Conservation (phyloP, 2,113 vertebrate species). For the Numenius arquata region DNA sequence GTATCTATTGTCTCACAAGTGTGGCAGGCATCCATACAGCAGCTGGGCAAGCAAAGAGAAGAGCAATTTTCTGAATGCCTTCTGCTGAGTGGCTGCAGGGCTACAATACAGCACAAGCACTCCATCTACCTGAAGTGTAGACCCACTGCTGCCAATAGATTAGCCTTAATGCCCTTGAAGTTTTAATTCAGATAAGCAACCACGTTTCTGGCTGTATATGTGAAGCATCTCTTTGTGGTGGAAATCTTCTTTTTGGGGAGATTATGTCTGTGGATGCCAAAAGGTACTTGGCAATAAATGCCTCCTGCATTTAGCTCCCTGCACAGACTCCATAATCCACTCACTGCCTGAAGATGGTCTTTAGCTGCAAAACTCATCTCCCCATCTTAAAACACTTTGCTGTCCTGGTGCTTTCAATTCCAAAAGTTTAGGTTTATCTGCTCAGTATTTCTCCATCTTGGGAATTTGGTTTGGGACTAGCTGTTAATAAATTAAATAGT, state of each 20-base stretch:
- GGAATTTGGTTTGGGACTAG: background rate
- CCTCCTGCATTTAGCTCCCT: background rate
- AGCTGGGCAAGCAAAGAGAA: background rate
- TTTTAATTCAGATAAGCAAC: background rate
- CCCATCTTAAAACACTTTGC: background rate
- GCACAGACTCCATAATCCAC: background rate
- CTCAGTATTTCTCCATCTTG: background rate
- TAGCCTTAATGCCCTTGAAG: background rate
- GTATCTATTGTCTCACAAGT: background rate
- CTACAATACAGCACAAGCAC: background rate
- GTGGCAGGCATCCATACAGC: background rate
- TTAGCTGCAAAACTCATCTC: background rate
- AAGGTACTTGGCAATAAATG: constrained; percentile 23
- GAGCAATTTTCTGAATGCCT: background rate
- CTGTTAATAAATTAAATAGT: constrained; percentile 17
- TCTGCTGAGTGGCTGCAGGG: background rate
- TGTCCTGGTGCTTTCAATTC: background rate
- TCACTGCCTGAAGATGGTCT: background rate
- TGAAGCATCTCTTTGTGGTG: background rate
- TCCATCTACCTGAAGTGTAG: constrained; percentile 37
- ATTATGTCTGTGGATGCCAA: constrained; percentile 7
- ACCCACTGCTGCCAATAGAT: background rate
- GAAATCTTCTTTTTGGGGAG: constrained; percentile 15
- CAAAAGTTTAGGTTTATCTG: background rate
- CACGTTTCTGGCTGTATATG: background rate